Conservation (phyloP, 2,797 vertebrate species). For the Amphiprion clarkii region DNA sequence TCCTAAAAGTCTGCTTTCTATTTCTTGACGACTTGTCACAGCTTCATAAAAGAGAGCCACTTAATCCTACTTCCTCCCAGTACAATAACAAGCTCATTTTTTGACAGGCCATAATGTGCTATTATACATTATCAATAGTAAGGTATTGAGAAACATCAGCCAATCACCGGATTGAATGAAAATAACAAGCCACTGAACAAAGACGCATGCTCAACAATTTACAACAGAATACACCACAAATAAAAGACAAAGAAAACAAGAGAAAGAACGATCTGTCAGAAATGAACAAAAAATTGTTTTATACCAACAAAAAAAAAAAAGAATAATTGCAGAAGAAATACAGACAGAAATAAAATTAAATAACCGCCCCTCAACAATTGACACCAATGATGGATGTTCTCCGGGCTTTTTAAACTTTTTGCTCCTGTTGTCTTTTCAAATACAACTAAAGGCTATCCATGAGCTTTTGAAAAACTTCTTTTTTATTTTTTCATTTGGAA, state of each 20-base stretch:
- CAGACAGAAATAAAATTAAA: slow-evolving; percentile 29
- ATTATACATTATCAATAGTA: slow-evolving; percentile 59
- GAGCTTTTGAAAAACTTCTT: slow-evolving; percentile 1
- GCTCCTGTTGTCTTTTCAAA: slow-evolving; percentile 29
- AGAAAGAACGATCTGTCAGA: neutral
- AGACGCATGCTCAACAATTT: slow-evolving; percentile 17
- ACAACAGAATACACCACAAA: slow-evolving; percentile 6
- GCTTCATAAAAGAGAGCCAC: slow-evolving; percentile 53
- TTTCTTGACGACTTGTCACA: slow-evolving; percentile 62
- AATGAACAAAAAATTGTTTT: neutral
- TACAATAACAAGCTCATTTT: slow-evolving; percentile 51
- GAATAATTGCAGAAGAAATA: slow-evolving; percentile 12
- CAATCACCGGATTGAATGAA: slow-evolving; percentile 45
- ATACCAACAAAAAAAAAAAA: neutral
- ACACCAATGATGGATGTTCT: slow-evolving; percentile 13
- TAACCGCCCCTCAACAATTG: neutral
- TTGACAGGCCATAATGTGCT: slow-evolving; percentile 65
- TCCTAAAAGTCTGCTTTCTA: slow-evolving; percentile 59
- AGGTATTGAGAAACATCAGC: slow-evolving; percentile 33
- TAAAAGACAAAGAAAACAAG: neutral
- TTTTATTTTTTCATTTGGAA: slow-evolving; percentile 31
- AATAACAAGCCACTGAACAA: slow-evolving; percentile 26
- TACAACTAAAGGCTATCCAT: neutral
- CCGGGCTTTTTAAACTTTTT: slow-evolving; percentile 24
- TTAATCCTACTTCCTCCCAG: slow-evolving; percentile 47